Evolutionary conservation across 2,888 invertebrate genomes (phyloP).

Genomic region (Amaurobius ferox): DNA sequence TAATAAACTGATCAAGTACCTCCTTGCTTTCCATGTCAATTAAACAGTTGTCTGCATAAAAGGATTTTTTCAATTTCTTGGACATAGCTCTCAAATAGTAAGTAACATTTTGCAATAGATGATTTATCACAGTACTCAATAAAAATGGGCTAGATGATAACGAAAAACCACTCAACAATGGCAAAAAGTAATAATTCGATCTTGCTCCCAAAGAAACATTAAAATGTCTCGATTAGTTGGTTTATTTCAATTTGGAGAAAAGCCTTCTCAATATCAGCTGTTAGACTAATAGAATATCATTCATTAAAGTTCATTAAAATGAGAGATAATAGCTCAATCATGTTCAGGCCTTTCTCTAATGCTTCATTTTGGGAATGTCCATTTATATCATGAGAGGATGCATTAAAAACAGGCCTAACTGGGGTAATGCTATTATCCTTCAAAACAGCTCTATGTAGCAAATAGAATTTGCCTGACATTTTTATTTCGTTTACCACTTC

Average conservation of each 20-base stretch:
- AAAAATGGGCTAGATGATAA: too few species aligned
- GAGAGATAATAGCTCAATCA: background rate
- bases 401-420: background rate
- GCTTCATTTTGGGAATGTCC: background rate
- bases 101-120: too few species aligned
- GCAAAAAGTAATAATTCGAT: background rate
- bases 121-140: too few species aligned
- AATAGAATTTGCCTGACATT: background rate
- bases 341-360: background rate
- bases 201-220: background rate
- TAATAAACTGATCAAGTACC: too few species aligned
- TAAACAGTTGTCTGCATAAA: too few species aligned
- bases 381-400: background rate
- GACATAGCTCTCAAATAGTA: too few species aligned
- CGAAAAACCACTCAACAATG: too few species aligned
- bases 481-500: background rate
- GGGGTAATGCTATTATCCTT: background rate
- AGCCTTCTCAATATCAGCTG: background rate
- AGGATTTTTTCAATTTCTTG: too few species aligned
- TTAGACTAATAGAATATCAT: background rate
- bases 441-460: background rate
- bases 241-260: background rate
- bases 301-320: background rate
- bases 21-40: too few species aligned
- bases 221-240: background rate